Evolutionary conservation across 2,888 invertebrate species (phyloP), one percentile per base, ranked within the genome.

Genomic region (Ischnura elegans): DNA sequence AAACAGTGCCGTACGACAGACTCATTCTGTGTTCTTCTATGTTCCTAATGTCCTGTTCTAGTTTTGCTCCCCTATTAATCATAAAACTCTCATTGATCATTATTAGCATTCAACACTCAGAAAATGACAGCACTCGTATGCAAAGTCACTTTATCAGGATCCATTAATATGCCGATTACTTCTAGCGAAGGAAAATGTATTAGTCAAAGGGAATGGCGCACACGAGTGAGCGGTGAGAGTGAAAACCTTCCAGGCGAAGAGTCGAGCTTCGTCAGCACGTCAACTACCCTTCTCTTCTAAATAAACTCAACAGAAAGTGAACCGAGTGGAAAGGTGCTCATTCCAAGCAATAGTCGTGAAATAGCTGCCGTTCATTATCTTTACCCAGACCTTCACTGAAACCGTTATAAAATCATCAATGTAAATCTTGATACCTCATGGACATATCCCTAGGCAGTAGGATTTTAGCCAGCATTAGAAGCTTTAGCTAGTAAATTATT

Each of bases 251-350:
- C 76, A 36, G 76, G 13, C 76, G 76, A 76, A 6, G 76, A 76
- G 36, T 76, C 2, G 3, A 76, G 76, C 76, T 76, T 36, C 36
- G 76, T 76, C 76, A 76, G 76, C 76, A 76, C 76, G 76, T 76
- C 76, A 36, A 76, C 76, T 16, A 76, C 76, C 76, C 76, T 76
- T 76, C 76, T 76, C 76, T 76, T 36, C 29, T 36, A 76, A 76
- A 76, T 76, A 76, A 76, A 76, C 29, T 76, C 76, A n/a, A 36
- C 76, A 10, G 76, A 76, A 76, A 76, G 76, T 76, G 76, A 76
- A 29, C 10, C 36, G 76, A 29, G 29, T 36, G 2, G 76, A 76
- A 36, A 36, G 76, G 13, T 76, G 76, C 76, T 76, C 76, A 25
- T 76, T 76, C 36, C 10, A 76, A 76, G 36, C 76, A 36, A 36